phyloP scores from a whole-genome alignment of 1,140 invertebrate genomes.

The Mylabris phalerata region DNA sequence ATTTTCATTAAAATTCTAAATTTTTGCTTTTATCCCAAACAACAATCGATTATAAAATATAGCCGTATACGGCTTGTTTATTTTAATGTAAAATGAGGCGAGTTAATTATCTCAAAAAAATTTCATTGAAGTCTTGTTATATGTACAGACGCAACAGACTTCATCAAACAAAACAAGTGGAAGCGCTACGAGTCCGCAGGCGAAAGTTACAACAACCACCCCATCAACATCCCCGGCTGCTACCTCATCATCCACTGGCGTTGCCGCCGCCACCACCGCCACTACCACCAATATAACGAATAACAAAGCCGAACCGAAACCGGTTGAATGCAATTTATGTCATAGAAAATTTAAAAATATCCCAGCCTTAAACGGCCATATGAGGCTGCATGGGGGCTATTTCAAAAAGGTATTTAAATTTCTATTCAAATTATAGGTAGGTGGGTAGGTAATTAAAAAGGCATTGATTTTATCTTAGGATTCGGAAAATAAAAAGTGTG shows the following conservation, averaged over 20 bases:
- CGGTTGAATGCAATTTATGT: conserved; percentile 90
- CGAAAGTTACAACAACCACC: conserved; percentile 38
- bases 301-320: conserved; percentile 59
- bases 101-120: conserved; percentile 13
- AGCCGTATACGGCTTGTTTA: not conserved
- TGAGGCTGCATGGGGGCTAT: conserved; percentile 93
- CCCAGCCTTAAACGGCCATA: conserved; percentile 93
- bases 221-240: conserved; percentile 25
- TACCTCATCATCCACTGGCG: conserved; percentile 21
- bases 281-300: conserved; percentile 39
- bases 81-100: conserved; percentile 10
- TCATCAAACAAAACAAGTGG: conserved; percentile 32
- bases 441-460: not conserved
- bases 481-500: conserved; percentile 75
- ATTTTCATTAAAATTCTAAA: no score
- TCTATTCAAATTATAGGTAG: not conserved
- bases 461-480: conserved; percentile 50
- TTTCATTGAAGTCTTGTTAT: conserved; percentile 12
- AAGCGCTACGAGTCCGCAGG: conserved; percentile 24
- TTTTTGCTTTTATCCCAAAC: no score
- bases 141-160: conserved; percentile 21
- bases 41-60: no score
- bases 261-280: conserved; percentile 32
- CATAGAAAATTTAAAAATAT: conserved; percentile 94
- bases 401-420: conserved; percentile 76